Evolutionary conservation across 2,888 invertebrate genomes (phyloP).

Genomic region (Drosophila cyrtoloma): DNA sequence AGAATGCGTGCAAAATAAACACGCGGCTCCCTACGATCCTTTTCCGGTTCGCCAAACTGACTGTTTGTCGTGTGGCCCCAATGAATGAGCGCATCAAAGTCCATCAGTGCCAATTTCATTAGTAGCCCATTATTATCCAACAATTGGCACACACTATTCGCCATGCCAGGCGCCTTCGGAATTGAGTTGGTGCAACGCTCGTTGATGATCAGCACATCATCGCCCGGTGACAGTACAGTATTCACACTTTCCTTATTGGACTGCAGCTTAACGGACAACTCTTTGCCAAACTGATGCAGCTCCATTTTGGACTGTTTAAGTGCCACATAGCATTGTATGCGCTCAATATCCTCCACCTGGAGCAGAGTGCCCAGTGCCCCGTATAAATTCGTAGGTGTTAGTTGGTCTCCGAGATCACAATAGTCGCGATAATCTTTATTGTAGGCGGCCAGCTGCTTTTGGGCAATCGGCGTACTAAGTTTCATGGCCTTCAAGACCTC

Average conservation of each 20-base stretch:
- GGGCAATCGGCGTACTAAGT: constrained; percentile 43
- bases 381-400: constrained; percentile 63
- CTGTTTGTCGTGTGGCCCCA: constrained; percentile 59
- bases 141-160: constrained; percentile 33
- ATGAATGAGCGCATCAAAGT: constrained; percentile 46
- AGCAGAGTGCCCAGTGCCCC: constrained; percentile 65
- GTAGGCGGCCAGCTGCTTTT: constrained; percentile 43
- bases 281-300: constrained; percentile 67
- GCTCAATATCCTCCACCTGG: constrained; percentile 82
- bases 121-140: constrained; percentile 48
- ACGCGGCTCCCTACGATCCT: constrained; percentile 53
- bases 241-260: constrained; percentile 35
- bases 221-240: constrained; percentile 63
- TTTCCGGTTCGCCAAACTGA: constrained; percentile 43
- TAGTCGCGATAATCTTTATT: constrained; percentile 67
- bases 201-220: constrained; percentile 69
- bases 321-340: constrained; percentile 59
- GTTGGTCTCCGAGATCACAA: constrained; percentile 41
- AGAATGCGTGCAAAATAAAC: constrained; percentile 68
- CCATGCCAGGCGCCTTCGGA: constrained; percentile 3
- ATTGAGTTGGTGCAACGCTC: constrained; percentile 37
- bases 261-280: constrained; percentile 60
- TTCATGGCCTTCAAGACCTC: constrained; percentile 54
- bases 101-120: constrained; percentile 63
- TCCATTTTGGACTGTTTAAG: constrained; percentile 67